Base-by-base conservation (phyloP, 2,888 invertebrate genomes). In the Drosophila ezoana region DNA sequence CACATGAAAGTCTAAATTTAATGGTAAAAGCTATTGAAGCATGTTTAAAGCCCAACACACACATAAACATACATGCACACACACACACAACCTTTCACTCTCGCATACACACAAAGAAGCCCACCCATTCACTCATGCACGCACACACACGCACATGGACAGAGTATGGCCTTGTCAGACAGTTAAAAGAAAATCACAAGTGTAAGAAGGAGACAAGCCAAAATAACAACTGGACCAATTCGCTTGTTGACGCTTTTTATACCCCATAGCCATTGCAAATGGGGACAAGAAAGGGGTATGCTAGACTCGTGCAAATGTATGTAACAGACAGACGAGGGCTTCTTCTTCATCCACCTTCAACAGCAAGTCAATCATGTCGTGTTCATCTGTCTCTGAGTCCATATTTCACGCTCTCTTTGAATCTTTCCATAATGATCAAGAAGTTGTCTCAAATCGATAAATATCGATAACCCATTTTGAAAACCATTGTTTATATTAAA, bases 1-100 rank as follows among this genome's bases (percentile, higher is more conserved):
- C 88, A 84, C 81, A 85, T 80, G 78, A 73, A 87, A 83, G 86
- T 83, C 86, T 69, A 80, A 84, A 88, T 83, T 84, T 86, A 80
- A 88, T 83, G 81, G 70, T 81, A 72, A 81, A 78, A 81, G 70
- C 83, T 67, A 86, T 88, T 86, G 79, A 74, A 73, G 84, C 84
- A 81, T 88, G 76, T 69, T 69, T 68, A 64, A 78, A 58, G 47
- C 69, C 54, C 53, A 59, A 59, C 58, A 49, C 47, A 71, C 44
- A 75, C 23, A 66, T 41, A 54, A 18, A 13, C n/a, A 35, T 41
- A 58, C 9, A 63, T 9, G 56, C 59, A 37, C 5, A 38, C 16
- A 41, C 10, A 38, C 32, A 47, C n/a, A 53, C 16, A 35, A 45
- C 20, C 23, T 8, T 23, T 8, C 23, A 20, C 20, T 18, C 4